Evolutionary conservation across 2,888 invertebrate species (phyloP).

Genomic region (Frankliniella fusca): DNA sequence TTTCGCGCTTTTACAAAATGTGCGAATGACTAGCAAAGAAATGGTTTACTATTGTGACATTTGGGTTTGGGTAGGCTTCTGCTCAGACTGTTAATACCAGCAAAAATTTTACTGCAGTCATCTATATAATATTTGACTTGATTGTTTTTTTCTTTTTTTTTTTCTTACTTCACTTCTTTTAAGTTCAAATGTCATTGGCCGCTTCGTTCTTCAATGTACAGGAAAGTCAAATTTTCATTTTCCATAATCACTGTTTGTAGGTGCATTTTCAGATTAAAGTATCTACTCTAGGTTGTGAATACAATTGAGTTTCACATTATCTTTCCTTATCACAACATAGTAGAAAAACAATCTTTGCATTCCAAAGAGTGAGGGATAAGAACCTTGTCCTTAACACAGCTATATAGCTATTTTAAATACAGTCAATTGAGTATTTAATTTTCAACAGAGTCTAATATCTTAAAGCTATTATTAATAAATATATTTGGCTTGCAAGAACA

Average conservation of each 20-base stretch:
- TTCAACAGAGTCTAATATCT: neutral
- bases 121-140: neutral
- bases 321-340: neutral
- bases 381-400: neutral
- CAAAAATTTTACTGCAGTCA: neutral
- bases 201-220: neutral
- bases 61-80: neutral
- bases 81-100: neutral
- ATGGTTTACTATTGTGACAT: neutral
- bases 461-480: neutral
- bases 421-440: neutral
- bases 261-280: too few relatives aligned
- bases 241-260: neutral
- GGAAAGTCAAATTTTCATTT: neutral
- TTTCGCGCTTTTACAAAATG: conserved; percentile 1
- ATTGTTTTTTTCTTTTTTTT: neutral
- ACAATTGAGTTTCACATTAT: neutral
- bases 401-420: neutral
- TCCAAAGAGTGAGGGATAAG: neutral
- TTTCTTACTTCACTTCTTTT: neutral
- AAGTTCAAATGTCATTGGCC: neutral
- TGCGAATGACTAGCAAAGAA: conserved; percentile 15
- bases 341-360: neutral
- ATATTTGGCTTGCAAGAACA: neutral
- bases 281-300: neutral